These are phyloP conservation scores for Acestrorhynchus altus DNA, from an alignment of 2,797 vertebrate species.

Conservation along the genomic window DNA sequence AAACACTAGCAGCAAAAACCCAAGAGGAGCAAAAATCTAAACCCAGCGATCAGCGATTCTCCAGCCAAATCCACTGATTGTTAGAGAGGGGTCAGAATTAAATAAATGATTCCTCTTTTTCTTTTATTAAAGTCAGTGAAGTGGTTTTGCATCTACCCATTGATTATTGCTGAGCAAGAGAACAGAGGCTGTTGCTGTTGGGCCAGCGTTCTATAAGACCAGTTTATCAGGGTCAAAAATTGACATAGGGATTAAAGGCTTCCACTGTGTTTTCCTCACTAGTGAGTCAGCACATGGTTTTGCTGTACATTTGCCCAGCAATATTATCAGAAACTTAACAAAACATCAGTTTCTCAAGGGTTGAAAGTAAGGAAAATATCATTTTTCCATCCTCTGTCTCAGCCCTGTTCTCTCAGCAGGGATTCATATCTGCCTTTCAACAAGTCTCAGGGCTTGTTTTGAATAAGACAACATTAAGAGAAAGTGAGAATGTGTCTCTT, in stretches of 20 bases:
- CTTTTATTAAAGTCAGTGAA: slow-evolving; percentile 4
- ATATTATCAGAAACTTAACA: background rate
- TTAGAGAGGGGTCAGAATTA: slow-evolving; percentile 24
- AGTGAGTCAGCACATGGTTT: background rate
- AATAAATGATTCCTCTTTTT: background rate
- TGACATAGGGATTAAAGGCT: background rate
- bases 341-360: background rate
- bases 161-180: background rate
- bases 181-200: background rate
- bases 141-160: background rate
- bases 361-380: slow-evolving; percentile 22
- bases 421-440: background rate
- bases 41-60: slow-evolving; percentile 31
- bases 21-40: slow-evolving; percentile 44
- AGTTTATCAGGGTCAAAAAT: background rate
- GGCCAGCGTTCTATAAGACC: background rate
- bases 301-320: background rate
- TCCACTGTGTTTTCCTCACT: background rate
- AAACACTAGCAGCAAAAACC: slow-evolving; percentile 45
- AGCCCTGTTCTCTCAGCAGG: slow-evolving; percentile 5
- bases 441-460: background rate
- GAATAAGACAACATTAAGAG: background rate
- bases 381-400: slow-evolving; percentile 10
- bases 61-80: slow-evolving; percentile 40
- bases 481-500: slow-evolving; percentile 6